These are phyloP conservation scores for Leptinotarsa juncta DNA, from an alignment of 2,888 invertebrate genomes.

Conservation along the genomic window DNA sequence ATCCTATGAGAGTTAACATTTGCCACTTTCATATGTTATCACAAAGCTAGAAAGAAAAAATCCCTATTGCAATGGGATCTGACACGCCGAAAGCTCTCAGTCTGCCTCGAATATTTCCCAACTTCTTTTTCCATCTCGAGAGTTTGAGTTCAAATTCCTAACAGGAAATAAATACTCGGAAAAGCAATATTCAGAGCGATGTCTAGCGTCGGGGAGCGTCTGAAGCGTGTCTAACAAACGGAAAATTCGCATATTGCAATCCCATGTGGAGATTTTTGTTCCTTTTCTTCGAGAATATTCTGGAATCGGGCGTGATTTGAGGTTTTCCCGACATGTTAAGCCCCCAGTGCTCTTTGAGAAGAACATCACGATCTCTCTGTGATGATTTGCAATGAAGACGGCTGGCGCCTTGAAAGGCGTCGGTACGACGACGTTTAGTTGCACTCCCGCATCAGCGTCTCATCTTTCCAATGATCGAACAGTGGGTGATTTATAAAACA, in stretches of 20 bases:
- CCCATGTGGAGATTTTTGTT: constrained; percentile 39
- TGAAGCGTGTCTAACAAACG: constrained; percentile 33
- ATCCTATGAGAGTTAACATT: too few relatives aligned
- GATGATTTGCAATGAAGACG: constrained; percentile 42
- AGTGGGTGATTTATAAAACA: constrained; percentile 14
- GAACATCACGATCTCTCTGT: constrained; percentile 35
- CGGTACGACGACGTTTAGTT: constrained; percentile 36
- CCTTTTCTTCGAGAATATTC: constrained; percentile 32
- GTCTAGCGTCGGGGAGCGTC: constrained; percentile 21
- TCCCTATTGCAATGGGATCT: not conserved
- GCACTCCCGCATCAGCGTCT: constrained; percentile 31
- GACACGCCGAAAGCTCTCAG: not conserved
- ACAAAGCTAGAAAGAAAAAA: not conserved
- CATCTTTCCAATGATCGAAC: constrained; percentile 38
- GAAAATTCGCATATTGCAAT: constrained; percentile 39
- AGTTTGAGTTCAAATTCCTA: constrained; percentile 3
- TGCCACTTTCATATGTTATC: too few relatives aligned
- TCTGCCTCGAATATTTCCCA: not conserved
- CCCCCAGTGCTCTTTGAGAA: constrained; percentile 26
- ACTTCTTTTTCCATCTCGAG: not conserved
- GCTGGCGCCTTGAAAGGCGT: constrained; percentile 41
- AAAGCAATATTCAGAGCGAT: constrained; percentile 21
- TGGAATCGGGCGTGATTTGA: constrained; percentile 39
- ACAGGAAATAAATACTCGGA: constrained; percentile 11
- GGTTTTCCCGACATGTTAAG: constrained; percentile 40